Evolutionary conservation across 2,888 invertebrate species (phyloP), one percentile per base, ranked within the genome.

Genomic region (Ophion slaviceki): DNA sequence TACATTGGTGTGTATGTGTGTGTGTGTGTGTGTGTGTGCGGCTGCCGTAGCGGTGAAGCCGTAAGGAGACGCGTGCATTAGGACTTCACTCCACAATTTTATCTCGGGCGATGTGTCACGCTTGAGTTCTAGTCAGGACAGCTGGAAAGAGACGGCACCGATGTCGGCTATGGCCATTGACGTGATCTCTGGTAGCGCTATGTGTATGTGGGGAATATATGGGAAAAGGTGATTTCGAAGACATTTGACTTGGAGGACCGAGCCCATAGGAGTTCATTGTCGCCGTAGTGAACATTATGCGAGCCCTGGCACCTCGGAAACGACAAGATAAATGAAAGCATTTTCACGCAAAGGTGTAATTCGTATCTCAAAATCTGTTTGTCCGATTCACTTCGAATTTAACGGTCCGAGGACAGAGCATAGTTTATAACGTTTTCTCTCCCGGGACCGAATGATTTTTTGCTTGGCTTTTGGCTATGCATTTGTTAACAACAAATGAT

Each of bases 101-200:
- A 88, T 88, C 88, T 87, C 86, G 80, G 53, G 32, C 83, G 80
- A 85, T 86, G 85, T 88, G 86, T 88, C 87, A 88, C 87, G 80
- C 83, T 85, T 85, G 82, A 85, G 86, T 86, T 53, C 86, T 74
- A 88, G 86, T 88, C 87, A 61, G 81, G 82, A 68, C 71, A 40
- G 86, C 70, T 80, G 82, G 64, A 68, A 61, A 81, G 66, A 79
- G 84, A 85, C 78, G 79, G 74, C 62, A 24, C 28, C 72, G 74
- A 72, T 62, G 59, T 59, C 76, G 24, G 47, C 67, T 47, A 74
- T 72, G 72, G 68, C 64, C 28, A 67, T 70, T 80, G 86, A 86
- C 80, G 86, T 64, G 82, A 78, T 68, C 81, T 47, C 77, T 74
- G 68, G 82, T 80, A 67, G 80, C 45, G 62, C 4, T 32, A 32